Evolutionary conservation across 2,113 vertebrate genomes (phyloP).

Genomic region (Potamarius usumacintae): DNA sequence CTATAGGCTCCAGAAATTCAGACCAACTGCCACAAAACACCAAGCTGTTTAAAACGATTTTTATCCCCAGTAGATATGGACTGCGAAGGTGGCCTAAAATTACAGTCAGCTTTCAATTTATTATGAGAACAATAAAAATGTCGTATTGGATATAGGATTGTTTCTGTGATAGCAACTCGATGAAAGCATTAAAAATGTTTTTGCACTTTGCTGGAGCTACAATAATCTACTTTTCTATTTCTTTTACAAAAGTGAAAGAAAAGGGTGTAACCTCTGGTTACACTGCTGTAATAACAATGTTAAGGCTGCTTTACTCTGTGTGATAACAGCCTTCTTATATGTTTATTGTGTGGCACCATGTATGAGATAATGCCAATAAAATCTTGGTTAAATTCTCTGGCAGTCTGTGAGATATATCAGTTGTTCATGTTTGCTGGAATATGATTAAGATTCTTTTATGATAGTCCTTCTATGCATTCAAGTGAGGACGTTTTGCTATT

Average conservation of each 20-base stretch:
- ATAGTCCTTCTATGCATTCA: neutral
- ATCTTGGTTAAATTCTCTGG: neutral
- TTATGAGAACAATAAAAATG: slow-evolving; percentile 20
- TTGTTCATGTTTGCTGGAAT: neutral
- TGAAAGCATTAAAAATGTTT: neutral
- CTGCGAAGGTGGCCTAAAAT: neutral
- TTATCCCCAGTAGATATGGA: neutral
- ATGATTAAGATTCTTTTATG: neutral
- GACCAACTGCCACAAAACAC: slow-evolving; percentile 6
- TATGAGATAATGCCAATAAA: neutral
- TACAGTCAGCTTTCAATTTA: slow-evolving; percentile 15
- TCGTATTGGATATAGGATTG: neutral
- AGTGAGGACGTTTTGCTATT: neutral
- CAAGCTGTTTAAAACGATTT: neutral
- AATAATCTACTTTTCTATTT: slow-evolving; percentile 8
- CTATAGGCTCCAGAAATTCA: neutral
- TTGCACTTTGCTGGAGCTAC: neutral
- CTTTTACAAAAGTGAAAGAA: slow-evolving; percentile 3
- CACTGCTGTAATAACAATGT: neutral
- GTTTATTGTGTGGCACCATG: neutral
- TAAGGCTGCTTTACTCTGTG: neutral
- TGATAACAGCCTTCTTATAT: neutral
- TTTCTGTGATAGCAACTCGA: neutral
- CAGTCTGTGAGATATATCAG: neutral
- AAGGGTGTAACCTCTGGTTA: neutral